These are phyloP conservation scores for Saguinus midas DNA, from an alignment of 2,113 vertebrate species.

Conservation along the genomic window DNA sequence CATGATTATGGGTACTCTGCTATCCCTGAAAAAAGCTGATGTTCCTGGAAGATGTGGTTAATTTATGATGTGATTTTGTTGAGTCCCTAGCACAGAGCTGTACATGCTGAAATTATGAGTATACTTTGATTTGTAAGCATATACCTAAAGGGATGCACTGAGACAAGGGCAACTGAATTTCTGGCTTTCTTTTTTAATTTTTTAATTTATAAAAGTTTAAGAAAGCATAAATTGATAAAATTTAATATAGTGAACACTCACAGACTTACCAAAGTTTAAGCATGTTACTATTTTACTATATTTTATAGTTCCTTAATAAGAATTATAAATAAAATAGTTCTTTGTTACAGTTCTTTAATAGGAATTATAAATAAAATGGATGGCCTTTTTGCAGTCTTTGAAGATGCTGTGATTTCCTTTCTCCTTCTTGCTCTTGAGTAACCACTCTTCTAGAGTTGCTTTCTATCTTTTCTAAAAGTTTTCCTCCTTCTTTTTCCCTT, in stretches of 20 bases:
- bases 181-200: background rate
- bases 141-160: background rate
- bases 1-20: background rate
- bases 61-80: background rate
- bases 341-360: background rate
- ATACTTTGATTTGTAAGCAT: background rate
- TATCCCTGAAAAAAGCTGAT: background rate
- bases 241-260: background rate
- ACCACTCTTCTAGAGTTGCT: background rate
- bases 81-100: no score
- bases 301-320: background rate
- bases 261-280: background rate
- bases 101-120: background rate
- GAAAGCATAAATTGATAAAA: background rate
- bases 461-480: background rate
- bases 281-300: background rate
- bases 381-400: background rate
- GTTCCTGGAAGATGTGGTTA: background rate
- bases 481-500: background rate
- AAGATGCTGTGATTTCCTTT: background rate
- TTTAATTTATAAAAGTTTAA: background rate
- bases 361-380: background rate
- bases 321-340: background rate
- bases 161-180: background rate
- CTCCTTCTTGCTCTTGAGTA: background rate